Base-by-base conservation (phyloP, 2,113 vertebrate genomes). In the Xiphias gladius region DNA sequence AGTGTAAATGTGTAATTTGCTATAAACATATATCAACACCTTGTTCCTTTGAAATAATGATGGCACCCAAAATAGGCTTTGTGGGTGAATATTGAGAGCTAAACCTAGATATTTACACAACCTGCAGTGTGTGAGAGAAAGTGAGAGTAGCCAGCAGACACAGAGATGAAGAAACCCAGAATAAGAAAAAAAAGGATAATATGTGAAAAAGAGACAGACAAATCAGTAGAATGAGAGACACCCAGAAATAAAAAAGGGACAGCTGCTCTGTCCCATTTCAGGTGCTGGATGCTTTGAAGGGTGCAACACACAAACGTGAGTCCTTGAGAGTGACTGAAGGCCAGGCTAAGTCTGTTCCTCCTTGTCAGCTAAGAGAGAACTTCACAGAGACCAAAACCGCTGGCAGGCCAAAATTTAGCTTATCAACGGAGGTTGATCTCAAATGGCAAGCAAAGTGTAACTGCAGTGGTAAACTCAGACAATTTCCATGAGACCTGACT, bases 31-130 rank as follows among this genome's bases (percentile, higher is more conserved):
- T 63, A 22, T 43, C 7, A 62, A 30, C 17, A 66, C 35, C 5
- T 4, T 72, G 24, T 28, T 46, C 17, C 20, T 74, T 70, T 50
- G 65, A 75, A 37, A 30, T 75, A 24, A 41, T 32, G 14, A 57
- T 28, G 13, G n/a, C 13, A 63, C 20, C 48, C 28, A 6, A 19
- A 76, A 55, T 3, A 58, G 17, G 2, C 50, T 59, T 58, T 50
- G 28, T 37, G 8, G 50, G 20, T 52, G 7, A 52, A 50, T 22
- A n/a, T 24, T 54, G 52, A 22, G n/a, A 24, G 10, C 22, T 55
- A 55, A 55, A 55, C 24, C 22, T 26, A 55, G 12, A 55, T 26
- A 24, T 55, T n/a, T 12, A 24, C 2, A 24, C 54, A 55, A 11
- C 24, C 14, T 1, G 67, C 19, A 30, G 37, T 41, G n/a, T 41